Base-by-base conservation (phyloP, 2,888 invertebrate species). In the Cataglyphis livida region DNA sequence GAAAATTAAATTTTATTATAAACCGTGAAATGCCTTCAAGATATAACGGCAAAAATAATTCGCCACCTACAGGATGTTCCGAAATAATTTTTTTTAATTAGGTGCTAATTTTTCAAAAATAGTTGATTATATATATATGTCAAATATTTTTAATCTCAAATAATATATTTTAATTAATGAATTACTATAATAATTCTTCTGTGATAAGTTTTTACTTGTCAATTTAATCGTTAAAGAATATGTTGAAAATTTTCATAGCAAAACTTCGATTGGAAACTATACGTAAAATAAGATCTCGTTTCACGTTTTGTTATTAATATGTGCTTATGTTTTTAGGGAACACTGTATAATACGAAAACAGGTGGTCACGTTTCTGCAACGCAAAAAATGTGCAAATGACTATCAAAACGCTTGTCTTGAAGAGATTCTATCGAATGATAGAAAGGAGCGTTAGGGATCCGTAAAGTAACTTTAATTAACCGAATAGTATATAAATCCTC, bases 341-440 rank as follows among this genome's bases (percentile, higher is more conserved):
- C 6, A n/a, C 18, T 9, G 18, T 57, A n/a, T 21, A 75, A 68
- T 57, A 86, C 74, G 66, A 84, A 76, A 88, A 89, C 89, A 88
- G 89, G 87, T 85, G 89, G 85, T 85, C 90, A 88, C 89, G 78
- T 91, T 91, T 91, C 85, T 84, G 86, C 68, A 84, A 71, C 66
- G 84, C 75, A 84, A 83, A 85, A 84, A 89, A 90, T 90, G 86
- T 84, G 81, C 85, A 84, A 85, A 66, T 82, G 84, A 85, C 75
- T 84, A 62, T 62, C 48, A 48, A 75, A 18, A 65, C 51, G 12
- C 48, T 64, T 44, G 12, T 2, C 65, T 51, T 65, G 21, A 32
- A 51, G 25, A 65, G 18, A 35, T 65, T 15, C 41, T 32, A 25
- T 15, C 32, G 25, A 75, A 32, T 65, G 32, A 18, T 32, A 25